phyloP scores from a whole-genome alignment of 2,113 vertebrate species.

The Tragelaphus strepsiceros region DNA sequence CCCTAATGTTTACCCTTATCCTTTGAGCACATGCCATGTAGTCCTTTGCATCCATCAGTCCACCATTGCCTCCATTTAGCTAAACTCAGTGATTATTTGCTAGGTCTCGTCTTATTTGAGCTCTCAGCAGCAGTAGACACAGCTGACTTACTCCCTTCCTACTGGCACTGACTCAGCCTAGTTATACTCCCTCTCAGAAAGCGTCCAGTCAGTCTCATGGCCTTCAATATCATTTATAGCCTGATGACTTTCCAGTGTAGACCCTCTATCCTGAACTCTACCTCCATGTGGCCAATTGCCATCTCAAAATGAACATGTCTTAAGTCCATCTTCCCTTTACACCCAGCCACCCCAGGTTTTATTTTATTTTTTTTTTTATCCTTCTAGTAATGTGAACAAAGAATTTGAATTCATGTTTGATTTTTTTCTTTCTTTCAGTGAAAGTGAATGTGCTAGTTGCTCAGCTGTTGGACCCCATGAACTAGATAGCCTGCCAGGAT shows the following conservation, averaged over 20 bases:
- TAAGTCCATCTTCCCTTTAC: not conserved
- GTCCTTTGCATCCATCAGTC: not conserved
- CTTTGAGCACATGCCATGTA: not conserved
- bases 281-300: not conserved
- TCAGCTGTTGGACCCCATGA: not conserved
- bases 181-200: not conserved
- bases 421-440: not conserved
- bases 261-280: not conserved
- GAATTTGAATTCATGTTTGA: not conserved
- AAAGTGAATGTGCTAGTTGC: not conserved
- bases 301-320: not conserved
- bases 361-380: not conserved
- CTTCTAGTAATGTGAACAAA: not conserved
- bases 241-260: not conserved
- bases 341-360: not conserved
- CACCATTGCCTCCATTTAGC: not conserved
- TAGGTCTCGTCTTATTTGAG: not conserved
- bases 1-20: not conserved
- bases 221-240: not conserved
- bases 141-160: not conserved
- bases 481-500: not conserved
- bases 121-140: not conserved
- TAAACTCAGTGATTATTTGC: not conserved
- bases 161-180: not conserved
- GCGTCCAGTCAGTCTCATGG: not conserved